Evolutionary conservation across 2,113 vertebrate genomes (phyloP), one percentile per base, ranked within the genome.

Genomic region (Phoenicopterus ruber): DNA sequence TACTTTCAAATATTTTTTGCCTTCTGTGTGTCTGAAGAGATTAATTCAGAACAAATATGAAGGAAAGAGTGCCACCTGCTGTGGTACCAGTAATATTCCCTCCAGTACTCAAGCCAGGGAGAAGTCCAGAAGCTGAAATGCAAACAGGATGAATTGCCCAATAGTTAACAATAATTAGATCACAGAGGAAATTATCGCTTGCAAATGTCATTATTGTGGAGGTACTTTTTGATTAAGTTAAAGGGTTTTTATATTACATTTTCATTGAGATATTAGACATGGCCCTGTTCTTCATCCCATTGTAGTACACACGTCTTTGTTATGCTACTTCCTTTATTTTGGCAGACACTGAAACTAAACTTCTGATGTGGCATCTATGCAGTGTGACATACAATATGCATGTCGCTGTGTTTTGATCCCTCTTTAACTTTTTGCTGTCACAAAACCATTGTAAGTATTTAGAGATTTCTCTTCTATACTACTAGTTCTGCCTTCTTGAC

Each of bases 31-130:
- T 28, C n/a, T 44, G 46, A 54, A 79, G 24, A 91, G 31, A 81
- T 32, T 42, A 65, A 77, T 80, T 70, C 58, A 83, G 58, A 65
- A 73, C 2, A n/a, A 82, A 88, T 59, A 71, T 9, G 88, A 94
- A 88, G 82, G 96, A 88, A 95, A 94, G 67, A 90, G 86, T 94
- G 82, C 82, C 92, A 95, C 78, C 90, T 94, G 42, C 90, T 92
- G 96, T 83, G 82, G 36, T 42, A 88, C 46, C n/a, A 40, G 19
- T 46, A 67, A 40, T 80, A 92, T 88, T 93, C 80, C 38, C 34
- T 86, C 38, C 55, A 63, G 22, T 50, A 46, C 0, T 2, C 7
- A 31, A 67, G 32, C 25, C 61, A 31, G 40, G 19, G 42, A 70
- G 19, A 93, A 88, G 11, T 66, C 47, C 42, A 40, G 67, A 78